These are phyloP conservation scores for Odontophorus gujanensis DNA, from an alignment of 2,113 vertebrate genomes.

Conservation along the genomic window DNA sequence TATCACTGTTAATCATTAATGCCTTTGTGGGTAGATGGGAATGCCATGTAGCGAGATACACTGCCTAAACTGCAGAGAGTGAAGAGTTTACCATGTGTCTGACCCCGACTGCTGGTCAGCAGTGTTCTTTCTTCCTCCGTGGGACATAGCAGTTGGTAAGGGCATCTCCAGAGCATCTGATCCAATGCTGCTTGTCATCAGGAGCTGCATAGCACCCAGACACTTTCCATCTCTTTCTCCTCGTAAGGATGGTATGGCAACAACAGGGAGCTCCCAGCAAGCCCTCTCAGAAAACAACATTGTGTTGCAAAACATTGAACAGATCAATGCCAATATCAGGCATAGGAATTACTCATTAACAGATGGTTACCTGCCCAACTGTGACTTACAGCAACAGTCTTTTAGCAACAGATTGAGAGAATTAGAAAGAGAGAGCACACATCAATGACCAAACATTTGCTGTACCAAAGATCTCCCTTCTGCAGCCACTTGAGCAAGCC, in stretches of 20 bases:
- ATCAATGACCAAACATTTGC: background rate
- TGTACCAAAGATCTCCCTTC: background rate
- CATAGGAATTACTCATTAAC: slow-evolving; percentile 59
- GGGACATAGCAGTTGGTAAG: background rate
- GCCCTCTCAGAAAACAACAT: background rate
- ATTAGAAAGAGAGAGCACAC: background rate
- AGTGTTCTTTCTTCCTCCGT: background rate
- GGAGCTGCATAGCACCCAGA: background rate
- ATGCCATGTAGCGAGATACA: background rate
- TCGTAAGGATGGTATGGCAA: background rate
- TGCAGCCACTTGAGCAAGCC: background rate
- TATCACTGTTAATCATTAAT: slow-evolving; percentile 68
- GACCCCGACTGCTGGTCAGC: background rate
- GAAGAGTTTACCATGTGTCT: background rate
- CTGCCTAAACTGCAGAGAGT: background rate
- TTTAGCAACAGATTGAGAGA: background rate
- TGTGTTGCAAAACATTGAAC: slow-evolving; percentile 7
- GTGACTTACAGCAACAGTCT: background rate
- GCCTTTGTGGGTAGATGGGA: slow-evolving; percentile 3
- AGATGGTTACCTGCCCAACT: slow-evolving; percentile 4
- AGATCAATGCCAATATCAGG: slow-evolving; percentile 20
- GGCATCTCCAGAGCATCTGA: background rate
- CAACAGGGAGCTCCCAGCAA: background rate
- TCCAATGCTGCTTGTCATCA: background rate
- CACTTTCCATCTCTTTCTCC: background rate